phyloP scores from a whole-genome alignment of 2,888 invertebrate species.

The Stenichneumon culpator region DNA sequence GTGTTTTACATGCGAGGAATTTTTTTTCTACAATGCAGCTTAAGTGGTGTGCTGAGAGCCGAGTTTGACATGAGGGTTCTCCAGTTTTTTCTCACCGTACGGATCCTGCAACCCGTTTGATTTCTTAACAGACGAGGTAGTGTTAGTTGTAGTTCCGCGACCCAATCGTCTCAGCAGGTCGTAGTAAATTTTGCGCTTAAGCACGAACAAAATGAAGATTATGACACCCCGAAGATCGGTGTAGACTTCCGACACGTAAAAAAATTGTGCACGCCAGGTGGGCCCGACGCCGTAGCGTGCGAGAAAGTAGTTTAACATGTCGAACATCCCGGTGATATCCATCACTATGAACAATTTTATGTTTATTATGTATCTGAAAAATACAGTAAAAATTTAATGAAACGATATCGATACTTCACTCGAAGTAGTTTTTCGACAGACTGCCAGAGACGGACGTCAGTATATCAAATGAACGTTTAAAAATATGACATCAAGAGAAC shows the following conservation, averaged over 20 bases:
- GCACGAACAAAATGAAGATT: slow-evolving; percentile 91
- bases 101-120: slow-evolving; percentile 73
- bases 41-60: slow-evolving; percentile 45
- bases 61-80: slow-evolving; percentile 79
- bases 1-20: too few species aligned
- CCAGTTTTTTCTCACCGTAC: slow-evolving; percentile 74
- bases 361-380: slow-evolving; percentile 86
- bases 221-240: slow-evolving; percentile 91
- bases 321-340: slow-evolving; percentile 91
- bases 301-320: slow-evolving; percentile 88
- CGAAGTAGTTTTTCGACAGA: too few species aligned
- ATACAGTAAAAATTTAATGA: neutral
- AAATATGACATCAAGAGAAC: too few species aligned
- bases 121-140: slow-evolving; percentile 44
- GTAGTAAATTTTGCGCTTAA: slow-evolving; percentile 89
- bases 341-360: slow-evolving; percentile 92
- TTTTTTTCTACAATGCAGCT: neutral
- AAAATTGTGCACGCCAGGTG: slow-evolving; percentile 73
- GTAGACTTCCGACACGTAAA: slow-evolving; percentile 88
- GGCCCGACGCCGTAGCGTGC: slow-evolving; percentile 82
- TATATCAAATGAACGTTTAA: too few species aligned
- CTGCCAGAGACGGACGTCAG: too few species aligned
- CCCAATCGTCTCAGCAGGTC: slow-evolving; percentile 87
- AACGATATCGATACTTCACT: too few species aligned
- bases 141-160: slow-evolving; percentile 5